These are phyloP conservation scores for Loris lydekkerianus DNA, from an alignment of 2,797 vertebrate species.

Conservation along the genomic window DNA sequence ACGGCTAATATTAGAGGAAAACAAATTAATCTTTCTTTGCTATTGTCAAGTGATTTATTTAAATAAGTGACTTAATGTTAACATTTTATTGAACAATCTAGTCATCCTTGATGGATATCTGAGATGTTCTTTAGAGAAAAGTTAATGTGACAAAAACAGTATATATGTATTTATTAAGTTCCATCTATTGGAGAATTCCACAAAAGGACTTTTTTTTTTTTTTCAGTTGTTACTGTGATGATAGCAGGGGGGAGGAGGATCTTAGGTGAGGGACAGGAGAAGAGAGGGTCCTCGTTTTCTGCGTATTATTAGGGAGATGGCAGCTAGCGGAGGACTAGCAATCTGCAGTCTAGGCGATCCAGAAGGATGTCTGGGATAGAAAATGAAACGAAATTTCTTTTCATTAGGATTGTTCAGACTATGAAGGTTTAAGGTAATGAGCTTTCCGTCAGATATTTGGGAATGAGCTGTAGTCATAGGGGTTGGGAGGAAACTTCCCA, in stretches of 20 bases:
- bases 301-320: neutral
- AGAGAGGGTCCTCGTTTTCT: neutral
- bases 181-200: neutral
- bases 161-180: neutral
- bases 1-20: conserved; percentile 12
- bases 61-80: conserved; percentile 15
- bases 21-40: neutral
- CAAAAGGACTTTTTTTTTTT: neutral
- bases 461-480: neutral
- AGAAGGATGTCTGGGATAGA: neutral
- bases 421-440: neutral
- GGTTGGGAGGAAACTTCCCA: neutral
- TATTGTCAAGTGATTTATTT: neutral
- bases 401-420: neutral
- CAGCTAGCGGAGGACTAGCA: neutral
- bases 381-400: neutral
- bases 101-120: neutral
- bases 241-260: neutral
- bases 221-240: neutral
- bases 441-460: neutral
- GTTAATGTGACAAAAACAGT: neutral
- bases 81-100: neutral
- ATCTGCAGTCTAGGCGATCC: neutral
- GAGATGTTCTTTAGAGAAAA: neutral
- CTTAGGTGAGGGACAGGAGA: neutral